Percentiles rank a stretch among this genome's conserved stretches.
phyloP scores from a whole-genome alignment of 2,888 invertebrate species.

The Pyrgus malvae region DNA sequence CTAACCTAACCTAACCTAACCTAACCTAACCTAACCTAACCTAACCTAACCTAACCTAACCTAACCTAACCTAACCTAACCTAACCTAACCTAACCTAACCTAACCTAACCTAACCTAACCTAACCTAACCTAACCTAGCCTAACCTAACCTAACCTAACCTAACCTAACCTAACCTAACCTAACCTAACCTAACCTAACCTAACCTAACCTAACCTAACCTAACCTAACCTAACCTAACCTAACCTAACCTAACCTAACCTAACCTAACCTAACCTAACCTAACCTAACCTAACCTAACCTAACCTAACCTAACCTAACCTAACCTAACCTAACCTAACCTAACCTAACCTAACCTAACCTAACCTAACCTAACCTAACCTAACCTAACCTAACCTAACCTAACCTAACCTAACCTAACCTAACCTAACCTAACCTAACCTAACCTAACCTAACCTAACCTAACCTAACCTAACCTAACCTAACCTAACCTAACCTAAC shows the following conservation, averaged over 20 bases:
- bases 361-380: constrained; percentile 20
- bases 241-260: constrained; percentile 32
- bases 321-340: constrained; percentile 33
- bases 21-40: constrained; percentile 27
- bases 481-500: constrained; percentile 25
- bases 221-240: constrained; percentile 25
- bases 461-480: constrained; percentile 27
- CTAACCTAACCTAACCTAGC: constrained; percentile 28
- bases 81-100: constrained; percentile 27
- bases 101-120: constrained; percentile 27
- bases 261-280: constrained; percentile 28
- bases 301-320: constrained; percentile 31
- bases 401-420: constrained; percentile 2
- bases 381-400: constrained; percentile 2
- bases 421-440: constrained; percentile 2
- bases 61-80: constrained; percentile 28
- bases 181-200: constrained; percentile 20
- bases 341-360: constrained; percentile 33
- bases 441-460: constrained; percentile 26
- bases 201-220: constrained; percentile 25
- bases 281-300: constrained; percentile 31
- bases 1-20: constrained; percentile 26
- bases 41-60: constrained; percentile 26
- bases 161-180: constrained; percentile 28
- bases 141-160: constrained; percentile 30